Conservation (phyloP, 2,113 vertebrate genomes). For the Dasyprocta punctata region DNA sequence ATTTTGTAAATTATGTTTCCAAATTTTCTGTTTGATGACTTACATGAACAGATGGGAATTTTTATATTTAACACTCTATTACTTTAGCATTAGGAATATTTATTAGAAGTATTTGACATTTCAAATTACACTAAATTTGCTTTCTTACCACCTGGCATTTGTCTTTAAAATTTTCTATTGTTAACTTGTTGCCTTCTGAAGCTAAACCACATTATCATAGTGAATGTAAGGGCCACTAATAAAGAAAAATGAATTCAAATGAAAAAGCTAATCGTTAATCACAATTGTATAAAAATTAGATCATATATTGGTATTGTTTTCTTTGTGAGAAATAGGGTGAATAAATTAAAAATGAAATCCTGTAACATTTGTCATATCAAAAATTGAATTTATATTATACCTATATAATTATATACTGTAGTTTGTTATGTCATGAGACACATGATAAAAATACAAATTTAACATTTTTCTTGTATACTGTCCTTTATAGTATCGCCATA, state of each 20-base stretch:
- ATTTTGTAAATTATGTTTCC: conserved; percentile 80
- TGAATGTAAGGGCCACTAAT: conserved; percentile 18
- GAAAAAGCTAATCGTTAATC: not conserved
- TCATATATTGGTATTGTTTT: not conserved
- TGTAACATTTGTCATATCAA: not conserved
- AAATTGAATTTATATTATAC: not conserved
- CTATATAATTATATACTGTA: not conserved
- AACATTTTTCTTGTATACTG: not conserved
- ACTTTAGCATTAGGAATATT: not conserved
- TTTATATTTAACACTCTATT: conserved; percentile 74
- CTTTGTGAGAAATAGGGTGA: not conserved
- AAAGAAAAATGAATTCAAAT: not conserved
- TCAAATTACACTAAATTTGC: not conserved
- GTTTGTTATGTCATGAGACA: not conserved
- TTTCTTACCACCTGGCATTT: not conserved
- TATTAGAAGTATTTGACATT: conserved; percentile 24
- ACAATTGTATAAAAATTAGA: not conserved
- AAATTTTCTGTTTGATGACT: conserved; percentile 75
- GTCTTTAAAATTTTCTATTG: not conserved
- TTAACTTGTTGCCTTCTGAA: not conserved
- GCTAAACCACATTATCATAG: not conserved
- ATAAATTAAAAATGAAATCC: not conserved
- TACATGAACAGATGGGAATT: conserved; percentile 77
- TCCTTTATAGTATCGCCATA: not conserved
- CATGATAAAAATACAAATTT: not conserved